Evolutionary conservation across 2,888 invertebrate species (phyloP).

Genomic region (Troides aeacus): DNA sequence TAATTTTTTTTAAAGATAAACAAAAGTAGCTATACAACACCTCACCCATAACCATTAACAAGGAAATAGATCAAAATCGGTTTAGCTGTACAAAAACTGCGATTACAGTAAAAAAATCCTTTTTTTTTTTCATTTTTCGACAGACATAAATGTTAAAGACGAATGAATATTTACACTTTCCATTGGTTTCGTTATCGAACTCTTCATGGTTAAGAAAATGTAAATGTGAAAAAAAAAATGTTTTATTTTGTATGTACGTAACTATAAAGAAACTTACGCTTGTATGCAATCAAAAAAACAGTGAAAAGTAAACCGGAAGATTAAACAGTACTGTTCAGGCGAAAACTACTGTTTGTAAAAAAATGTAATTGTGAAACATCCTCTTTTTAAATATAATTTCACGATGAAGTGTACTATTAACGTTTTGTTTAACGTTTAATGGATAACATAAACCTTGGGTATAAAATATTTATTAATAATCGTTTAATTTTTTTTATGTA

Average conservation of each 20-base stretch:
- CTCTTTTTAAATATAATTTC: not conserved
- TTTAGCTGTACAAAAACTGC: too few relatives aligned
- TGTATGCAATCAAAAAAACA: not conserved
- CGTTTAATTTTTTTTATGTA: not conserved
- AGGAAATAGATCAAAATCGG: too few relatives aligned
- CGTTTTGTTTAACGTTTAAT: not conserved
- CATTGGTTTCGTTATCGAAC: conserved; percentile 3
- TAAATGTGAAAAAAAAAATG: not conserved
- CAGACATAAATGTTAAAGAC: not conserved
- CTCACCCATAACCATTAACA: not conserved
- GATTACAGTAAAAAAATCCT: not conserved
- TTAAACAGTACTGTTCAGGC: not conserved
- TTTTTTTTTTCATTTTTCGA: not conserved
- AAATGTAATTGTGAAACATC: not conserved
- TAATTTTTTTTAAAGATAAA: not conserved
- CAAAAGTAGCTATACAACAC: not conserved
- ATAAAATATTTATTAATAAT: not conserved
- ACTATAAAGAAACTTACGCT: not conserved
- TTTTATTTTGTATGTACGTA: not conserved
- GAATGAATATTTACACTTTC: not conserved
- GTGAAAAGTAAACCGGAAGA: not conserved
- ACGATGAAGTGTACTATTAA: not conserved
- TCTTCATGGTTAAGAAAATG: not conserved
- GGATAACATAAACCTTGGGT: not conserved
- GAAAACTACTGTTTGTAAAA: not conserved